Evolutionary conservation across 2,113 vertebrate species (phyloP).

Genomic region (Cyprinus carpio): DNA sequence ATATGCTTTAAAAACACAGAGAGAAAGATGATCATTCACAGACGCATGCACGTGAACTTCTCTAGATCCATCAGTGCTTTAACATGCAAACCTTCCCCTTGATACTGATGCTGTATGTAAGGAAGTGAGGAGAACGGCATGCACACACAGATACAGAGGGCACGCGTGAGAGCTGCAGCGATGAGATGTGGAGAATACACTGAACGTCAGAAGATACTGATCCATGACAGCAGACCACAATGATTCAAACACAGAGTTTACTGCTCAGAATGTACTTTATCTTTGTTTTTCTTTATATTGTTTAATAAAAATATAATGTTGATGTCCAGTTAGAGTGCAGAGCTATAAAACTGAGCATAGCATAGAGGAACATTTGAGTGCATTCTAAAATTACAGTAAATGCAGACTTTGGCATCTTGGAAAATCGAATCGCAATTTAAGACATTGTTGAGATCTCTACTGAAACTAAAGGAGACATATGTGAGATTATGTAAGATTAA

Average conservation of each 20-base stretch:
- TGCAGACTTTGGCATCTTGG: background rate
- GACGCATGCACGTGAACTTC: conserved; percentile 33
- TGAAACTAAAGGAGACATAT: background rate
- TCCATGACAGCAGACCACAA: background rate
- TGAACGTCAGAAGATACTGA: background rate
- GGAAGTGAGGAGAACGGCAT: background rate
- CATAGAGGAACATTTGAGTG: background rate
- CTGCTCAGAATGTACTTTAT: background rate
- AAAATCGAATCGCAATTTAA: background rate
- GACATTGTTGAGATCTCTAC: background rate
- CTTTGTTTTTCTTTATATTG: background rate
- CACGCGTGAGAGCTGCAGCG: background rate
- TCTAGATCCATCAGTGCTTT: background rate
- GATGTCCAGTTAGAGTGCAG: background rate
- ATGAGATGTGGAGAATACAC: background rate
- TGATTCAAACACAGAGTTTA: background rate
- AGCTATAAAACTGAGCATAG: background rate
- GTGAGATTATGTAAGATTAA: no score
- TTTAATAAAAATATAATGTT: background rate
- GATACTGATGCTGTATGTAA: background rate
- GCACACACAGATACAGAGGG: conserved; percentile 13
- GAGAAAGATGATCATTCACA: conserved; percentile 32
- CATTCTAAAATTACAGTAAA: background rate
- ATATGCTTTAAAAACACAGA: conserved; percentile 15
- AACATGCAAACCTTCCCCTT: conserved; percentile 26